phyloP scores from a whole-genome alignment of 2,888 invertebrate genomes.

The Nomada ruficornis region DNA sequence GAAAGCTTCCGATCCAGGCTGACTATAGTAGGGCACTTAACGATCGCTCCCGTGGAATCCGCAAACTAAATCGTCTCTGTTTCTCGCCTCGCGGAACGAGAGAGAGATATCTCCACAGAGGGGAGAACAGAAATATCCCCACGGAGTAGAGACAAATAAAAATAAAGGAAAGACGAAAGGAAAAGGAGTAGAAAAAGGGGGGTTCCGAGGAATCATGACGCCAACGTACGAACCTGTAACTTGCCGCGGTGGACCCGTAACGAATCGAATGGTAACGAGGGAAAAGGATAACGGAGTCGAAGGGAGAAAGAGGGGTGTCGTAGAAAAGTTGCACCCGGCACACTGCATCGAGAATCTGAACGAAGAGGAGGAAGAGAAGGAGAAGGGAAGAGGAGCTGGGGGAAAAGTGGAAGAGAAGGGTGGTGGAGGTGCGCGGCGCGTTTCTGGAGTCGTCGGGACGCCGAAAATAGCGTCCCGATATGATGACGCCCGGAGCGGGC shows the following conservation, averaged over 20 bases:
- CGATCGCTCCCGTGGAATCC: slow-evolving; percentile 42
- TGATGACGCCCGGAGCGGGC: slow-evolving; percentile 83
- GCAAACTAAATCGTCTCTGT: slow-evolving; percentile 29
- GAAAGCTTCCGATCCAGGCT: slow-evolving; percentile 13
- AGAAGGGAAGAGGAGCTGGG: slow-evolving; percentile 51
- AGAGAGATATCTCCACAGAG: slow-evolving; percentile 31
- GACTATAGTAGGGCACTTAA: slow-evolving; percentile 17
- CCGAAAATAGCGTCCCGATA: slow-evolving; percentile 84
- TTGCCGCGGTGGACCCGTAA: slow-evolving; percentile 18
- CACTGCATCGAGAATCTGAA: slow-evolving; percentile 75
- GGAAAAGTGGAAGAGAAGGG: slow-evolving; percentile 50
- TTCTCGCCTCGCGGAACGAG: slow-evolving; percentile 19
- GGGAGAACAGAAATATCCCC: slow-evolving; percentile 49
- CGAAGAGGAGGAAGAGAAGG: slow-evolving; percentile 24
- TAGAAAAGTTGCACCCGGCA: slow-evolving; percentile 84
- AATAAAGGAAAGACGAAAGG: background rate
- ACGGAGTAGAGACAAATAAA: background rate
- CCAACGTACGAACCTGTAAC: slow-evolving; percentile 31
- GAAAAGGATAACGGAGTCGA: slow-evolving; percentile 2
- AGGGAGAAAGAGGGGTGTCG: slow-evolving; percentile 62
- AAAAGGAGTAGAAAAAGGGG: slow-evolving; percentile 7
- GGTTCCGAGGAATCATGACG: background rate
- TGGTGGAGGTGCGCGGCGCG: slow-evolving; percentile 70
- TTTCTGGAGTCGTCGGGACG: slow-evolving; percentile 83
- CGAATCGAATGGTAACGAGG: slow-evolving; percentile 19